A percentile compares a stretch with the other conserved stretches of the same genome.
Evolutionary conservation across 30 jellyfish, hydroid and myxozoan species (phyloP).

Genomic region (Calvadosia cruxmelitensis): DNA sequence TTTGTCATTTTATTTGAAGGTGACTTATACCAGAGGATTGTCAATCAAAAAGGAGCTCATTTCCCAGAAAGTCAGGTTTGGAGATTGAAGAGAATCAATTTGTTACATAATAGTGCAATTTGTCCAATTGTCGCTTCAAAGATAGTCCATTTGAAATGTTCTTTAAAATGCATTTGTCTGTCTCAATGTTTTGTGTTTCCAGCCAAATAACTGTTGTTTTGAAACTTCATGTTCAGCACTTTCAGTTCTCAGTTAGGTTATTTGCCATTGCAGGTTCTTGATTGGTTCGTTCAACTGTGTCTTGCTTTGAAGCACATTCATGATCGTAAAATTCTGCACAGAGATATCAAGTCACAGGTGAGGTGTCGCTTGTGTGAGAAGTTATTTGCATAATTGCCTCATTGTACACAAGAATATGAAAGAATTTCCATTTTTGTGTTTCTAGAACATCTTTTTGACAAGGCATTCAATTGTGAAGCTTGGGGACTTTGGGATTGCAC

Average conservation of each 20-base stretch:
- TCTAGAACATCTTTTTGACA: constrained; percentile 77
- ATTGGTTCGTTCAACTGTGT: constrained; percentile 83
- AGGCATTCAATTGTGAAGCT: constrained; percentile 68
- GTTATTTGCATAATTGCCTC: neutral
- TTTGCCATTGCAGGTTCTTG: constrained; percentile 39
- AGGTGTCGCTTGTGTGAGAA: no score
- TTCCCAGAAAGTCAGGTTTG: constrained; percentile 74
- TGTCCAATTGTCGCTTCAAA: no score
- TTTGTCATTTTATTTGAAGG: constrained; percentile 25
- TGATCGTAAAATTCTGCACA: constrained; percentile 82
- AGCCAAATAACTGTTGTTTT: no score
- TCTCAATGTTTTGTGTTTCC: no score
- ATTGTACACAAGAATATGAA: neutral
- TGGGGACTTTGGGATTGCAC: constrained; percentile 98
- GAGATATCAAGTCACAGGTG: constrained; percentile 95
- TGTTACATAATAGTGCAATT: no score
- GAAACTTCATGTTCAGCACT: no score
- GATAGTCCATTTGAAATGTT: no score
- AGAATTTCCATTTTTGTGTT: neutral
- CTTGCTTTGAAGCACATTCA: constrained; percentile 83
- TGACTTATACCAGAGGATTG: constrained; percentile 65
- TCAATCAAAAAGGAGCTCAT: constrained; percentile 60
- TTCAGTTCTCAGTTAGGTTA: neutral
- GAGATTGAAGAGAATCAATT: no score
- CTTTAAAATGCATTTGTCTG: no score